Evolutionary conservation across 2,888 invertebrate species (phyloP).

Genomic region (Corbicula japonica): DNA sequence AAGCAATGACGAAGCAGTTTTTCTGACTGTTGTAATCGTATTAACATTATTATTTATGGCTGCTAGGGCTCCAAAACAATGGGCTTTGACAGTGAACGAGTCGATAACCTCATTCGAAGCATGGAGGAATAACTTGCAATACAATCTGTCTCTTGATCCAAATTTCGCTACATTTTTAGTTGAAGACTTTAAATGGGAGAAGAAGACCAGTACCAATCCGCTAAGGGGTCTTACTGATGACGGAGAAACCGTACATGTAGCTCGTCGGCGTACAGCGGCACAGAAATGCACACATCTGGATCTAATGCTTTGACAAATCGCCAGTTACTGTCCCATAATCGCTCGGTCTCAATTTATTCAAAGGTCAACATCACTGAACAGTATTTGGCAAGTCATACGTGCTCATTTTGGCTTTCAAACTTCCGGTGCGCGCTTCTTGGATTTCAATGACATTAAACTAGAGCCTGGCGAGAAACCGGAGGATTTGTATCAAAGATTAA

Average conservation of each 20-base stretch:
- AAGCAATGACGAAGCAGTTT: no score
- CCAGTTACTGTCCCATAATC: constrained; percentile 64
- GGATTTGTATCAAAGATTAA: constrained; percentile 49
- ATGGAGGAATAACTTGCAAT: constrained; percentile 56
- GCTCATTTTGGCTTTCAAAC: constrained; percentile 64
- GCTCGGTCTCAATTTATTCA: constrained; percentile 59
- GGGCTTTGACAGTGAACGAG: constrained; percentile 47
- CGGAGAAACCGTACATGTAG: constrained; percentile 35
- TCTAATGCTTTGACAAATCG: constrained; percentile 66
- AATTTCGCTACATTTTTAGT: constrained; percentile 43
- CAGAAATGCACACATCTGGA: constrained; percentile 58
- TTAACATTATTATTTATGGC: no score
- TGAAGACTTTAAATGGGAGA: constrained; percentile 24
- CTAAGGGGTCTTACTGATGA: constrained; percentile 37
- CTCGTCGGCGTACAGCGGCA: constrained; percentile 29
- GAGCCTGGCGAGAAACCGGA: constrained; percentile 61
- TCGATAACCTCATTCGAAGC: constrained; percentile 55
- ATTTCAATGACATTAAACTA: constrained; percentile 47
- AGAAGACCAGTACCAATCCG: constrained; percentile 18
- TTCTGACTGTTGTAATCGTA: no score
- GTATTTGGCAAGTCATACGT: constrained; percentile 60
- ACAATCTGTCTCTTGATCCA: constrained; percentile 30
- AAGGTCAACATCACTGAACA: constrained; percentile 56
- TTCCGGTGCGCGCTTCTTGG: constrained; percentile 58
- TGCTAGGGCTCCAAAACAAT: constrained; percentile 57